Conservation (phyloP, 2,113 vertebrate genomes). For the Barnardius zonarius region DNA sequence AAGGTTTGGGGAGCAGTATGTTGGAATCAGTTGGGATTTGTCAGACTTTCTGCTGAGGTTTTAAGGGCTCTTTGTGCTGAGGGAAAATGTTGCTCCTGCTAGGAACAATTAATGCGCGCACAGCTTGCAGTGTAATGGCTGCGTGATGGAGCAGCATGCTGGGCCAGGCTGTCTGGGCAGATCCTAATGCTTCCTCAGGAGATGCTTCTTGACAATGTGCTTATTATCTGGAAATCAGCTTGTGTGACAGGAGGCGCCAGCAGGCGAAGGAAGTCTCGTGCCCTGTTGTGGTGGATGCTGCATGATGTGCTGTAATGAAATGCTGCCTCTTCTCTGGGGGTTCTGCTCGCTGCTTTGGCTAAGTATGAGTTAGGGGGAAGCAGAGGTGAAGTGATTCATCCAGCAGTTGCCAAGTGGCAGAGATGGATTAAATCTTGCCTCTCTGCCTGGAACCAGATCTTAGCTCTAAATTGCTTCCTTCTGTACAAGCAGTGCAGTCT, state of each 20-base stretch:
- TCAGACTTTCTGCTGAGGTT: not conserved
- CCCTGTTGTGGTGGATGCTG: not conserved
- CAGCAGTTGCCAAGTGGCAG: not conserved
- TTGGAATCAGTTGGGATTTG: not conserved
- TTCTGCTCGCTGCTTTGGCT: not conserved
- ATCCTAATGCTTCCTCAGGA: not conserved
- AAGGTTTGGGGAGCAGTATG: not conserved
- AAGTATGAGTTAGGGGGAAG: not conserved
- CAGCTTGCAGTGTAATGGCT: not conserved
- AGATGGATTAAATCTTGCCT: not conserved
- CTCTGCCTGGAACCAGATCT: not conserved
- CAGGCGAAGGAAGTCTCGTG: not conserved
- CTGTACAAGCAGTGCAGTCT: not conserved
- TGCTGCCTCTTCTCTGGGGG: not conserved
- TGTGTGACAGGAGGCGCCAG: slow-evolving; percentile 13
- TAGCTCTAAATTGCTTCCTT: not conserved
- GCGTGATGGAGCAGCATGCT: not conserved
- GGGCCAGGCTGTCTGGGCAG: not conserved
- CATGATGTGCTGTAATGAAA: not conserved
- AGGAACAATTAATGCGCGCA: not conserved
- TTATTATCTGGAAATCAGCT: slow-evolving; percentile 3
- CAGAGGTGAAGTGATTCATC: not conserved
- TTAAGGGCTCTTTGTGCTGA: not conserved
- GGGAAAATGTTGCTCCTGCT: not conserved
- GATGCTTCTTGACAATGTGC: not conserved